phyloP scores from a whole-genome alignment of 2,113 vertebrate species.

The Chroicocephalus ridibundus region DNA sequence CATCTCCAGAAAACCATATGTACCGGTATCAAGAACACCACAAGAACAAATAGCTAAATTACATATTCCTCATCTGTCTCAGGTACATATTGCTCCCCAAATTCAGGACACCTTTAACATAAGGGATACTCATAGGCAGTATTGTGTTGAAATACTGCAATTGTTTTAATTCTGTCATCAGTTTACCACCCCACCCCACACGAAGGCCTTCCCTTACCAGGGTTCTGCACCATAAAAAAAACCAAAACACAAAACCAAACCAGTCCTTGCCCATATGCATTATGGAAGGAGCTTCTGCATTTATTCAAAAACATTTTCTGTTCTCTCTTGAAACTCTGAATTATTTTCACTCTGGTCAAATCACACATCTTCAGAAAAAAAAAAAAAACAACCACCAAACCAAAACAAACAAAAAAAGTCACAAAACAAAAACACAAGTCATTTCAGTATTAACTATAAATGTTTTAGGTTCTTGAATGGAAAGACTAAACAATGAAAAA shows the following conservation, averaged over 20 bases:
- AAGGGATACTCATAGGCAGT: neutral
- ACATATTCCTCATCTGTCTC: neutral
- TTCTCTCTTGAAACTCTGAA: neutral
- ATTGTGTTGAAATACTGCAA: neutral
- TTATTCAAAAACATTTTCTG: neutral
- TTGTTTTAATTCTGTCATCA: neutral
- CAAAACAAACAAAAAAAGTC: neutral
- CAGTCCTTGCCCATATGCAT: fast-evolving
- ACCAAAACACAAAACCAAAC: neutral
- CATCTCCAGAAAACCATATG: neutral
- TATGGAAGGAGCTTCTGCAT: neutral
- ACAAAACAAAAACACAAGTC: neutral
- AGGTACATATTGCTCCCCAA: neutral
- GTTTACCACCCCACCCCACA: neutral
- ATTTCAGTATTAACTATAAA: neutral
- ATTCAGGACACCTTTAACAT: neutral
- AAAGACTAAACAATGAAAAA: neutral
- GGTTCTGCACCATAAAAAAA: neutral
- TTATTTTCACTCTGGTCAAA: neutral
- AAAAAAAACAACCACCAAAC: neutral
- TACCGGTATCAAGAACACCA: neutral
- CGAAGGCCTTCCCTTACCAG: neutral
- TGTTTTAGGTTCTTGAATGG: neutral
- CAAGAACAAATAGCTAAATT: neutral
- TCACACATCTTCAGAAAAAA: neutral